Evolutionary conservation across 2,113 vertebrate genomes (phyloP), one percentile per base, ranked within the genome.

Genomic region (Oncorhynchus clarkii): DNA sequence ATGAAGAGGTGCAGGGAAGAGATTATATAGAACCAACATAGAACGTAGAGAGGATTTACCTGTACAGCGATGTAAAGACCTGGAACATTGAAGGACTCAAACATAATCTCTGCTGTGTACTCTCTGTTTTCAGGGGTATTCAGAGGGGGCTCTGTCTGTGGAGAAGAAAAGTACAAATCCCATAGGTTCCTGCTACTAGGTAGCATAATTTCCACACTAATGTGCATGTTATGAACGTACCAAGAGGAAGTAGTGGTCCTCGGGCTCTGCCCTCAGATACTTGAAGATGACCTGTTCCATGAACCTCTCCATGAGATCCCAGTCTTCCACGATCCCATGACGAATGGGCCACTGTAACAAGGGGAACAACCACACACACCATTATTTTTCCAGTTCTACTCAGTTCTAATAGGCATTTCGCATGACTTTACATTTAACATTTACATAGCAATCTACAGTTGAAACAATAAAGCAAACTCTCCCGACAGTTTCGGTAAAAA

Each of bases 201-300:
- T 18, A 1, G 16, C 4, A 54, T 54, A 14, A 54, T 18, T 3
- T 54, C 51, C 5, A 54, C 16, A 62, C 5, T 62, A 62, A 62
- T 24, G 7, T 62, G 5, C n/a, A 62, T 8, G 18, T 22, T 62
- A n/a, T 62, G n/a, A n/a, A 22, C 95, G 91, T 89, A 99, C 98
- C 96, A 99, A 88, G 82, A 99, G 95, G 89, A 99, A 99, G 89
- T 98, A 99, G 91, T 99, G 97, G 79, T 99, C 97, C 92, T 99
- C 98, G 1, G 98, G 97, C 89, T 99, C 98, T 82, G 97, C 97
- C 87, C 97, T 95, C 93, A 99, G 95, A 91, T 99, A 99, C 88
- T 99, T 99, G 93, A 99, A 99, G 92, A 99, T 99, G 87, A 99
- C 94, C 93, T 99, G 97, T 86, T 99, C 98, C 98, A 99, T 99